A percentile compares a stretch with the other conserved stretches of the same genome.
phyloP scores from a whole-genome alignment of 2,113 vertebrate species.

The Mustela lutreola region DNA sequence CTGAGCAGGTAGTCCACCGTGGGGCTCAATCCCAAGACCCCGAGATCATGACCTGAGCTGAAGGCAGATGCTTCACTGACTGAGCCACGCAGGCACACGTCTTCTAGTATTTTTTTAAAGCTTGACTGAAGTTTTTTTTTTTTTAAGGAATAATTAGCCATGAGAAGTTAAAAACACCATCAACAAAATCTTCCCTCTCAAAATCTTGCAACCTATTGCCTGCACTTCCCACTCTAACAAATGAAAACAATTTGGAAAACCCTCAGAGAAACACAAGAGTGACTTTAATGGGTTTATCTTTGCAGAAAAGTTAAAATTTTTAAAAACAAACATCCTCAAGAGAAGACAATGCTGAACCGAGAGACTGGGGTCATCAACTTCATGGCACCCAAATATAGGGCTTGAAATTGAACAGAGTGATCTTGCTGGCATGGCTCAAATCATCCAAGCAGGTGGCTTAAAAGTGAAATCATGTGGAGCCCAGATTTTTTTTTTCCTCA shows the following conservation, averaged over 20 bases:
- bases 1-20: too few species aligned
- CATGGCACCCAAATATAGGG: accelerated
- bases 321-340: not conserved
- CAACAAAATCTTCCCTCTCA: not conserved
- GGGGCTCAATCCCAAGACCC: too few species aligned
- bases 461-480: not conserved
- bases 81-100: too few species aligned
- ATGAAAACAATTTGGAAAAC: not conserved
- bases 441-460: not conserved
- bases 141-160: not conserved
- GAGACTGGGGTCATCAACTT: not conserved
- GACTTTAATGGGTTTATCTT: not conserved
- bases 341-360: not conserved
- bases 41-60: too few species aligned
- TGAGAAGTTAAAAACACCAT: not conserved
- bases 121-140: not conserved
- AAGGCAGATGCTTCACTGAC: too few species aligned
- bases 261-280: not conserved
- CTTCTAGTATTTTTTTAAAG: not conserved
- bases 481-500: not conserved
- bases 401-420: not conserved
- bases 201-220: not conserved
- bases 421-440: not conserved
- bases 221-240: not conserved
- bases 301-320: slow-evolving; percentile 1